Evolutionary conservation across 2,113 vertebrate genomes (phyloP).

Genomic region (Urocynchramus pylzowi): DNA sequence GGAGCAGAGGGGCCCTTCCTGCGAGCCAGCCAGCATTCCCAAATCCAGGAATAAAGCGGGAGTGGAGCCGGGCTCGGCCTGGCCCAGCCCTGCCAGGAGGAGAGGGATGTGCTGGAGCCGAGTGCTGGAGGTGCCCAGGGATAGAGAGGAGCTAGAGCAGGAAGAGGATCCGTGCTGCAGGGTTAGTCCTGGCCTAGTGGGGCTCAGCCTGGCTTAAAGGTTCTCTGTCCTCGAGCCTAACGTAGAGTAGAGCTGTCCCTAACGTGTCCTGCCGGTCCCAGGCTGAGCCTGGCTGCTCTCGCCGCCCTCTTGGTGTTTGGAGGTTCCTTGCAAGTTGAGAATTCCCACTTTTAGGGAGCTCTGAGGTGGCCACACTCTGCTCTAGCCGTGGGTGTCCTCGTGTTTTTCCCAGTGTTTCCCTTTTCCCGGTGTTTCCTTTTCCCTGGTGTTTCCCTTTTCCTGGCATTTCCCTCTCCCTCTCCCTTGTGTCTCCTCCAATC

Average conservation of each 20-base stretch:
- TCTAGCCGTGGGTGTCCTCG: not conserved
- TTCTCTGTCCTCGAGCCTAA: not conserved
- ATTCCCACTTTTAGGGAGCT: not conserved
- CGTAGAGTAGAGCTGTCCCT: not conserved
- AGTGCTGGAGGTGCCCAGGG: slow-evolving; percentile 62
- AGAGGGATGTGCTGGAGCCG: slow-evolving; percentile 81
- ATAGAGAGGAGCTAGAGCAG: slow-evolving; percentile 75
- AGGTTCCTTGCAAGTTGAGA: not conserved
- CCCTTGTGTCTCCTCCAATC: not conserved
- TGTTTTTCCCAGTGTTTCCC: not conserved
- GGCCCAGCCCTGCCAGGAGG: slow-evolving; percentile 80
- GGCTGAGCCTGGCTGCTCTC: not conserved
- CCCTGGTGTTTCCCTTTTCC: not conserved
- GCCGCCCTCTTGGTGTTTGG: not conserved
- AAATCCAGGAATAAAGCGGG: slow-evolving; percentile 71
- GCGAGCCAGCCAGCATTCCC: slow-evolving; percentile 61
- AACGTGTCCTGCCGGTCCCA: not conserved
- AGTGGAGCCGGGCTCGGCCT: slow-evolving; percentile 62
- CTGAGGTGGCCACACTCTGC: not conserved
- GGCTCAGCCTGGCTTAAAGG: not conserved
- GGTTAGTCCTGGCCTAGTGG: slow-evolving; percentile 71
- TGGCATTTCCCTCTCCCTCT: not conserved
- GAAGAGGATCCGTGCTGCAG: slow-evolving; percentile 81
- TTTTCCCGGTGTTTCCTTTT: not conserved
- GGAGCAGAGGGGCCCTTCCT: slow-evolving; percentile 85